These are phyloP conservation scores for Propithecus coquereli DNA, from an alignment of 2,113 vertebrate genomes.

Conservation along the genomic window DNA sequence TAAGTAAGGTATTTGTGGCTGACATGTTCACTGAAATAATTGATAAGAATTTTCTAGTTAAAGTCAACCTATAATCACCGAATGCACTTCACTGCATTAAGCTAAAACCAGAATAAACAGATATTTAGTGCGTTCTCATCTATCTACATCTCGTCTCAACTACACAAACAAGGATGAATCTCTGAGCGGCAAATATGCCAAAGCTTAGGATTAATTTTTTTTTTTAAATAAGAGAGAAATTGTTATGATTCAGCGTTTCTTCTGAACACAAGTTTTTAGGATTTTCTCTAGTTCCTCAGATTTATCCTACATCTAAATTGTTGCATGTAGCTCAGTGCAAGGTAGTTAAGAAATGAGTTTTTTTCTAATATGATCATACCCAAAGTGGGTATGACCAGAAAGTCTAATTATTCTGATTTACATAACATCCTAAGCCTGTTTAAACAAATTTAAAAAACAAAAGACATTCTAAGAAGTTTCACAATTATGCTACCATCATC, in stretches of 20 bases:
- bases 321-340: neutral
- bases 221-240: neutral
- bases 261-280: neutral
- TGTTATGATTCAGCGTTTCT: neutral
- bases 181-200: neutral
- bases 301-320: neutral
- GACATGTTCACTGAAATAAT: neutral
- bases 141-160: neutral
- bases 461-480: neutral
- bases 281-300: neutral
- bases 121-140: neutral
- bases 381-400: neutral
- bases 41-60: constrained; percentile 7
- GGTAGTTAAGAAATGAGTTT: neutral
- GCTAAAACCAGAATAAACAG: neutral
- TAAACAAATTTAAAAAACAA: neutral
- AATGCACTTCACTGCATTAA: neutral
- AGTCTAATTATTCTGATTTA: neutral
- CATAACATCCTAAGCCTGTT: neutral
- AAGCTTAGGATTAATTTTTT: neutral
- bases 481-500: neutral
- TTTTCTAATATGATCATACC: neutral
- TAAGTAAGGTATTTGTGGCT: neutral
- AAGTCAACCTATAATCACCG: neutral
- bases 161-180: neutral